These are phyloP conservation scores for Hippolais icterina DNA, from an alignment of 2,113 vertebrate genomes.

Conservation along the genomic window DNA sequence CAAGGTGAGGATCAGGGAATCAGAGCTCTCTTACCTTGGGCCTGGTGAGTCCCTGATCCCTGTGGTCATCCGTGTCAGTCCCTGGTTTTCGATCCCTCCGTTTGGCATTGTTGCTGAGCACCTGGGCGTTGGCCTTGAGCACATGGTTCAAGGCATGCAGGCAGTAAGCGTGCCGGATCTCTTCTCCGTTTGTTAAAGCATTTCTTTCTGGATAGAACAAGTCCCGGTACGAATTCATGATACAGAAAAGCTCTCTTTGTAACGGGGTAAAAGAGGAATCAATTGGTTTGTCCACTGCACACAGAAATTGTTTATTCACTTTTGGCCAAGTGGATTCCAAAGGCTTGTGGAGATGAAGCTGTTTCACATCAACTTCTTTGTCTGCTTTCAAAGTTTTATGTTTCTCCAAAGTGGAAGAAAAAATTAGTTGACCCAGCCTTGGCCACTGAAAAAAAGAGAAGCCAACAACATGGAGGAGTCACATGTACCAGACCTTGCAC, in stretches of 20 bases:
- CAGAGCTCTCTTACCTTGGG: slow-evolving; percentile 84
- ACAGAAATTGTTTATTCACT: slow-evolving; percentile 73
- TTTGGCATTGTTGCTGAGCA: slow-evolving; percentile 86
- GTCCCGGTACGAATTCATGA: slow-evolving; percentile 91
- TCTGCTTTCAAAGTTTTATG: slow-evolving; percentile 71
- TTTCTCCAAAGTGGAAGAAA: slow-evolving; percentile 75
- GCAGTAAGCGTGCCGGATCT: slow-evolving; percentile 86
- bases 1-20: background rate
- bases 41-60: slow-evolving; percentile 94
- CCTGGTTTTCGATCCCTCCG: slow-evolving; percentile 73
- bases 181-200: slow-evolving; percentile 79
- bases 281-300: background rate
- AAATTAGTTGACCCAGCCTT: slow-evolving; percentile 80
- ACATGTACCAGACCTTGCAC: background rate
- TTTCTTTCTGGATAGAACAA: slow-evolving; percentile 85
- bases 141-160: slow-evolving; percentile 91
- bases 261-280: slow-evolving; percentile 70
- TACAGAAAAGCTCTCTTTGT: slow-evolving; percentile 88
- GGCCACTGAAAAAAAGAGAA: slow-evolving; percentile 80
- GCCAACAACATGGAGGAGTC: background rate
- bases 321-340: slow-evolving; percentile 80
- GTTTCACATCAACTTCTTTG: slow-evolving; percentile 71
- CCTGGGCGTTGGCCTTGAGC: slow-evolving; percentile 90
- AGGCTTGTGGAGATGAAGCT: slow-evolving; percentile 83
- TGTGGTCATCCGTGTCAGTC: slow-evolving; percentile 75